Conservation (phyloP, 2,888 invertebrate species). For the Pemphredon lugubris region DNA sequence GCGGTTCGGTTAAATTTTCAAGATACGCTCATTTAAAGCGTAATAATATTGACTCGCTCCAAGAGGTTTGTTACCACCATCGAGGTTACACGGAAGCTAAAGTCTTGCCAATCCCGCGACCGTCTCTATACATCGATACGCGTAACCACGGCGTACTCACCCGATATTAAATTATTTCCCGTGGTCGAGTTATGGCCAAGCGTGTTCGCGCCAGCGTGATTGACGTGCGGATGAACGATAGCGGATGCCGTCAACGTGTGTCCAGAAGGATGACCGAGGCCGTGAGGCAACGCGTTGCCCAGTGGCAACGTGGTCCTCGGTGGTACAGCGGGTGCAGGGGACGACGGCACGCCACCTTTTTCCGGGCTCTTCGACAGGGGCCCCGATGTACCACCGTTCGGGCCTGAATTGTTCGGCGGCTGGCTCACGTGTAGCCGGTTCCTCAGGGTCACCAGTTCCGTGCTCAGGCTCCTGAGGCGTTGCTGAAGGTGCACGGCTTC, state of each 20-base stretch:
- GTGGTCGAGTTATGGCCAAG: constrained; percentile 70
- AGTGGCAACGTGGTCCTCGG: constrained; percentile 75
- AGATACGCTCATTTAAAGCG: no score
- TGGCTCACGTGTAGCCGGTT: constrained; percentile 93
- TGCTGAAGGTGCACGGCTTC: constrained; percentile 97
- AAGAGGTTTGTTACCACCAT: no score
- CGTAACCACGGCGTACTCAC: constrained; percentile 69
- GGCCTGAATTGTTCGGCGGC: constrained; percentile 74
- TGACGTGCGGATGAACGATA: constrained; percentile 78
- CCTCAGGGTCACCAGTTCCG: constrained; percentile 94
- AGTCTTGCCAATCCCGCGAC: no score
- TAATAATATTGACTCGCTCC: no score
- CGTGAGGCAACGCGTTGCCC: constrained; percentile 63
- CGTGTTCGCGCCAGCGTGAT: constrained; percentile 73
- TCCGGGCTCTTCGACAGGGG: constrained; percentile 67
- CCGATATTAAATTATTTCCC: constrained; percentile 76
- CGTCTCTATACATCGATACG: no score
- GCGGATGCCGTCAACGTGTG: constrained; percentile 78
- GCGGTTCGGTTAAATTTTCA: no score
- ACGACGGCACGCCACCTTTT: constrained; percentile 65
- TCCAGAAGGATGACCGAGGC: constrained; percentile 73
- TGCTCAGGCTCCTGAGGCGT: constrained; percentile 93
- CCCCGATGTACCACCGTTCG: constrained; percentile 66
- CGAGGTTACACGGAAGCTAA: no score
- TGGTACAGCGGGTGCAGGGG: constrained; percentile 78